Evolutionary conservation across 1,140 invertebrate genomes (phyloP).

Genomic region (Eueides isabella): DNA sequence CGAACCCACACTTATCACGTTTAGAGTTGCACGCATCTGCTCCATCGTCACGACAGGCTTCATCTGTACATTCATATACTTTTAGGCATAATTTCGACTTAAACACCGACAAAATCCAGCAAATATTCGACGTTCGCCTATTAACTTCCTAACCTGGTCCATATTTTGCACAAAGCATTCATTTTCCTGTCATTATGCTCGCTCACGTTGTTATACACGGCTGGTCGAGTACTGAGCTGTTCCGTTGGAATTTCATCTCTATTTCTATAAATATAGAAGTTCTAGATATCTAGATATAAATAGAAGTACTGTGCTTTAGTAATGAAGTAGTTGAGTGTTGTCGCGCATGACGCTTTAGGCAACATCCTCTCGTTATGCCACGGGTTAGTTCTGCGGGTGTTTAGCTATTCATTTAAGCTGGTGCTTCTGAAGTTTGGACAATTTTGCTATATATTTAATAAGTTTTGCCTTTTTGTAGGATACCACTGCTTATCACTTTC

Average conservation of each 20-base stretch:
- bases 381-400: background rate
- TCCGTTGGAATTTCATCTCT: slow-evolving; percentile 19
- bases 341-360: slow-evolving; percentile 25
- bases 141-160: slow-evolving; percentile 28
- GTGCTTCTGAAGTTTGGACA: background rate
- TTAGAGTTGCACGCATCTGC: too few species aligned
- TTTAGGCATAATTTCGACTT: background rate
- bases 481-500: too few species aligned
- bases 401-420: slow-evolving; percentile 12
- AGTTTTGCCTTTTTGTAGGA: too few species aligned
- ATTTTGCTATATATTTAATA: too few species aligned
- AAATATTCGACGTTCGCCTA: slow-evolving; percentile 11
- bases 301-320: slow-evolving; percentile 22
- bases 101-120: background rate
- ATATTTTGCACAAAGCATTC: slow-evolving; percentile 34
- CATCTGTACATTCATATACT: background rate
- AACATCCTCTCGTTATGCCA: slow-evolving; percentile 20
- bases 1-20: too few species aligned
- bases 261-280: background rate
- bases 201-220: slow-evolving; percentile 32
- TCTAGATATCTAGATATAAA: background rate
- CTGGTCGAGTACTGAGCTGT: background rate
- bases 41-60: too few species aligned
- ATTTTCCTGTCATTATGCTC: slow-evolving; percentile 35
- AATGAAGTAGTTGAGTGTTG: slow-evolving; percentile 36